Base-by-base conservation (phyloP, 2,113 vertebrate genomes). In the Salminus brasiliensis region DNA sequence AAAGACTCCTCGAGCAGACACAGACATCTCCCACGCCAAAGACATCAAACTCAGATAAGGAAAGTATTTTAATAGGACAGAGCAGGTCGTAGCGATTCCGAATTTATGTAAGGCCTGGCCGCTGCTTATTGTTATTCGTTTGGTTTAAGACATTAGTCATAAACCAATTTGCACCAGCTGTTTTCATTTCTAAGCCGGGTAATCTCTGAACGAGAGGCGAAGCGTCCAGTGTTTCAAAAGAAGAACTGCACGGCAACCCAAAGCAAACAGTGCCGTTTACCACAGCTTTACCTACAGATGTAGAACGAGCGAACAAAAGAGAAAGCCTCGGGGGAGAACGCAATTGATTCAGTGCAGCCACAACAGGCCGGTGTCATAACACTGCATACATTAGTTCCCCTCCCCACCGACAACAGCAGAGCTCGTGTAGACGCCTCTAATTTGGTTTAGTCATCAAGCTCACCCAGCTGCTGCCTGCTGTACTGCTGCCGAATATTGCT, bases 1-100 rank as follows among this genome's bases (percentile, higher is more conserved):
- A 74, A 78, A 74, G 55, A 49, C 47, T 15, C 47, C 47, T 49
- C 15, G 18, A 49, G 47, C 47, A 84, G 16, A 63, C 68, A 57
- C 71, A 71, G 67, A 13, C 32, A 29, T 47, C 65, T 12, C 55
- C 12, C 27, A 62, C 49, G 76, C 39, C 76, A 70, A 2, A 45
- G 66, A 59, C 16, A 15, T 70, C 43, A 49, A 36, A 39, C 55
- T 49, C 15, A 60, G 36, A 36, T 36, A 34, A 34, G 30, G 45
- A 41, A 62, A 27, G 27, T 66, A 39, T 39, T 66, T 66, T 66
- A n/a, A 66, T 66, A 23, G 21, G 32, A 66, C 62, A n/a, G 11
- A 39, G 32, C 4, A 23, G 34, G 18, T 21, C 39, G 62, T 39
- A 39, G 32, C n/a, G 32, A 23, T 66, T 66, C 62, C 32, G 39